Base-by-base conservation (phyloP, 2,113 vertebrate genomes). In the Gopherus evgoodei region DNA sequence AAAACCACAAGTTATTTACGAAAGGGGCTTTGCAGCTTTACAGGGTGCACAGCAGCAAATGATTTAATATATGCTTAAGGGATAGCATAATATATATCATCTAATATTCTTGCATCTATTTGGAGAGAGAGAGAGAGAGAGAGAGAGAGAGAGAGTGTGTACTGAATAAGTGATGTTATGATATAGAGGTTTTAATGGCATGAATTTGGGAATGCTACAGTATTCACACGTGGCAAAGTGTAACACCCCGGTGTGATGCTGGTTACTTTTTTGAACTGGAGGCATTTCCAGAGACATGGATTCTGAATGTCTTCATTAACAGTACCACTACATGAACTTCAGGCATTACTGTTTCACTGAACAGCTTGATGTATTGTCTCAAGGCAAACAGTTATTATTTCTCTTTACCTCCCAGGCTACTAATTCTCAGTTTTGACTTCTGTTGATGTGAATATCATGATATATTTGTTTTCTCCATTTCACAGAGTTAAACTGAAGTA, bases 321-420 rank as follows among this genome's bases (percentile, higher is more conserved):
- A 62, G 59, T 56, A 96, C 81, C 81, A 88, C 35, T 8, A 27
- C 75, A 25, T 29, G 88, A 38, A 72, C 35, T 38, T 38, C 8
- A 38, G 65, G 16, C 14, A 8, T 72, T 6, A 47, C 24, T 94
- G 87, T 84, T 94, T 91, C 83, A 85, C 80, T n/a, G 83, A 90
- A 93, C 85, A 42, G 27, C 52, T 89, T 52, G 53, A 95, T 88
- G 75, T 85, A 88, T 87, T 81, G 93, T 69, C 84, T 84, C 80
- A 35, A 86, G 78, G 81, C 25, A 72, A 97, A 53, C 94, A 95
- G 56, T 89, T 92, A 91, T 86, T 91, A 87, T 86, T 50, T 91
- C 91, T 92, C 95, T 95, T 96, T 96, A 88, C 50, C 86, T 92
- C 91, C 76, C 24, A 82, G 92, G 95, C 92, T 91, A 95, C 86